Conservation (phyloP, 2,888 invertebrate genomes). For the Desoria tigrina region DNA sequence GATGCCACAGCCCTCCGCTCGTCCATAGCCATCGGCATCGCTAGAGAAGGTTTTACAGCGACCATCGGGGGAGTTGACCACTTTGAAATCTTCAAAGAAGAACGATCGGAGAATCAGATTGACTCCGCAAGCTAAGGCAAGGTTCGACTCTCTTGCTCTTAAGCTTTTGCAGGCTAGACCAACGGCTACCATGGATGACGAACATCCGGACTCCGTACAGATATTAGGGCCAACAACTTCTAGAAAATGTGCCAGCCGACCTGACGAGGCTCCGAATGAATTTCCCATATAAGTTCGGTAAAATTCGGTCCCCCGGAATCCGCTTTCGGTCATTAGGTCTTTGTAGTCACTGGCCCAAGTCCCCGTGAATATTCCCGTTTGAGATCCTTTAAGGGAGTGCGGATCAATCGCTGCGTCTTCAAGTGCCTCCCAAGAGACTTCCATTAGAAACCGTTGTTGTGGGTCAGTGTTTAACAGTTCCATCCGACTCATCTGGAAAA, state of each 20-base stretch:
- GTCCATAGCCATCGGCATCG: slow-evolving; percentile 31
- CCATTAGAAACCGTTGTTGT: slow-evolving; percentile 36
- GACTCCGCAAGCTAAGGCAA: slow-evolving; percentile 27
- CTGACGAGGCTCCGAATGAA: slow-evolving; percentile 17
- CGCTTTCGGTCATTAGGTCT: slow-evolving; percentile 6
- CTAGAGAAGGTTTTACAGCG: slow-evolving; percentile 29
- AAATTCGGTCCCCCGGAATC: slow-evolving; percentile 6
- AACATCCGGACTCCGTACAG: slow-evolving; percentile 27
- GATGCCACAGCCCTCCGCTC: slow-evolving; percentile 29
- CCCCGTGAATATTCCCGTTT: slow-evolving; percentile 32
- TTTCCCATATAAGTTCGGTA: slow-evolving; percentile 24
- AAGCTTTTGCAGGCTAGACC: slow-evolving; percentile 24
- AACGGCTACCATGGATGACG: slow-evolving; percentile 26
- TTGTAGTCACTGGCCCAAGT: slow-evolving; percentile 33
- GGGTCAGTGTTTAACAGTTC: slow-evolving; percentile 37
- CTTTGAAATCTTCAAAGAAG: background rate
- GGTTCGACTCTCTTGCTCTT: slow-evolving; percentile 9
- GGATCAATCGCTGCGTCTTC: slow-evolving; percentile 34
- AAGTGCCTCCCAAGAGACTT: slow-evolving; percentile 40
- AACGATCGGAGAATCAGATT: slow-evolving; percentile 24
- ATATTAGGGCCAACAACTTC: slow-evolving; percentile 25
- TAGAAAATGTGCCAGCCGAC: slow-evolving; percentile 22
- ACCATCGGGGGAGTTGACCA: slow-evolving; percentile 22
- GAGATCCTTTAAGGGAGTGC: slow-evolving; percentile 18
- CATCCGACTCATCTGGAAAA: slow-evolving; percentile 33